Percentiles rank a stretch among this genome's conserved stretches.
Conservation (phyloP, 2,888 invertebrate species). For the Cerastis rubricosa region DNA sequence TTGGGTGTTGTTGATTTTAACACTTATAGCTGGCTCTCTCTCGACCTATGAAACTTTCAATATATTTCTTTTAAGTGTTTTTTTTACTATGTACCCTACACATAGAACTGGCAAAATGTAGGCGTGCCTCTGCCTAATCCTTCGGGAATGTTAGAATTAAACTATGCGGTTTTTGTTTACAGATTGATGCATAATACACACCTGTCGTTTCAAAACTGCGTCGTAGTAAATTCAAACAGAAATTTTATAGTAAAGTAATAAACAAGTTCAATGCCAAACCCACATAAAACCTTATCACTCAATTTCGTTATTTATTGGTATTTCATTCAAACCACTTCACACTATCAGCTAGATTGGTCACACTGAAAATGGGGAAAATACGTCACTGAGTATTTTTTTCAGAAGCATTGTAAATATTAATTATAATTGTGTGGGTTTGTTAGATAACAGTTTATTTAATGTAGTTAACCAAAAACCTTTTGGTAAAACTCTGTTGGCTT, state of each 20-base stretch:
- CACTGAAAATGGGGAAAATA: conserved; percentile 18
- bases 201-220: conserved; percentile 5
- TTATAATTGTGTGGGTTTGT: conserved; percentile 15
- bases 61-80: no score
- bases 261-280: conserved; percentile 27
- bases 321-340: conserved; percentile 52
- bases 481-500: conserved; percentile 21
- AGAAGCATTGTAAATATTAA: neutral
- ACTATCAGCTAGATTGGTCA: conserved; percentile 50
- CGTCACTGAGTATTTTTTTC: conserved; percentile 26
- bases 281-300: conserved; percentile 35
- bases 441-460: conserved; percentile 42
- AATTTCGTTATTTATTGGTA: conserved; percentile 43
- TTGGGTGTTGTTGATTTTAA: no score
- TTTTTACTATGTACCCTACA: no score
- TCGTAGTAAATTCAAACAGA: neutral
- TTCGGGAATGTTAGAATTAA: neutral
- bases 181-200: neutral
- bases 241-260: conserved; percentile 1
- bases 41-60: no score
- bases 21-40: no score
- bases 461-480: conserved; percentile 24
- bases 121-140: neutral
- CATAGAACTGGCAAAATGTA: neutral
- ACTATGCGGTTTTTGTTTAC: neutral